A percentile compares a stretch with the other conserved stretches of the same genome.
Evolutionary conservation across 1,140 invertebrate genomes (phyloP).

Genomic region (Nixonia krombeini): DNA sequence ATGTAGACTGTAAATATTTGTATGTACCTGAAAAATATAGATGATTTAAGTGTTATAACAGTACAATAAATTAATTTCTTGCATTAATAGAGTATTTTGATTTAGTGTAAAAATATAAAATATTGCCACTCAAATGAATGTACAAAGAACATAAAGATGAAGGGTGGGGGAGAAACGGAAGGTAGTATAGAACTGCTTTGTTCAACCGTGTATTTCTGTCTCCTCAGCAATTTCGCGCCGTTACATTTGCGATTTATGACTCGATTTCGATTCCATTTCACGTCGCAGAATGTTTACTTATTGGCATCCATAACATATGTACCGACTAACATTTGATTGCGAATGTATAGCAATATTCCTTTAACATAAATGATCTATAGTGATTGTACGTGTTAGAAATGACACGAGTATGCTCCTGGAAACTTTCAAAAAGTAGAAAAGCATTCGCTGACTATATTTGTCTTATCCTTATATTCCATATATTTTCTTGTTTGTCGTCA

Average conservation of each 20-base stretch:
- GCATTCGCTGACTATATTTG: too few relatives aligned
- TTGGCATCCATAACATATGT: constrained; percentile 35
- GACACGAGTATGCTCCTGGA: neutral
- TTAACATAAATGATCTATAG: constrained; percentile 11
- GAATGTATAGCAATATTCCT: neutral
- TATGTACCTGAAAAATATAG: too few relatives aligned
- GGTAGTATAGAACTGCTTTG: constrained; percentile 5
- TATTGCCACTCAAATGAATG: too few relatives aligned
- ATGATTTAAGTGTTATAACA: too few relatives aligned
- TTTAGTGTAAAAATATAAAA: too few relatives aligned
- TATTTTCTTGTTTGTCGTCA: too few relatives aligned
- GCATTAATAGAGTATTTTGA: too few relatives aligned
- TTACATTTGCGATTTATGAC: constrained; percentile 55
- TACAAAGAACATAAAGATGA: too few relatives aligned
- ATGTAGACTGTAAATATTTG: too few relatives aligned
- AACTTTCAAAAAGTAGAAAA: neutral
- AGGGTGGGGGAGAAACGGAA: too few relatives aligned
- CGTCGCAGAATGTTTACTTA: constrained; percentile 53
- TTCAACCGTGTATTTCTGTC: constrained; percentile 26
- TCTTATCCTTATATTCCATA: too few relatives aligned
- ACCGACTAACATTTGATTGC: constrained; percentile 9
- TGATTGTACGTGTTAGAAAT: constrained; percentile 3
- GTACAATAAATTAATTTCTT: too few relatives aligned
- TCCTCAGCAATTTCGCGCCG: constrained; percentile 30
- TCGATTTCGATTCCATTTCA: constrained; percentile 59